These are phyloP conservation scores for Nerophis ophidion DNA, from an alignment of 2,113 vertebrate species.

Conservation along the genomic window DNA sequence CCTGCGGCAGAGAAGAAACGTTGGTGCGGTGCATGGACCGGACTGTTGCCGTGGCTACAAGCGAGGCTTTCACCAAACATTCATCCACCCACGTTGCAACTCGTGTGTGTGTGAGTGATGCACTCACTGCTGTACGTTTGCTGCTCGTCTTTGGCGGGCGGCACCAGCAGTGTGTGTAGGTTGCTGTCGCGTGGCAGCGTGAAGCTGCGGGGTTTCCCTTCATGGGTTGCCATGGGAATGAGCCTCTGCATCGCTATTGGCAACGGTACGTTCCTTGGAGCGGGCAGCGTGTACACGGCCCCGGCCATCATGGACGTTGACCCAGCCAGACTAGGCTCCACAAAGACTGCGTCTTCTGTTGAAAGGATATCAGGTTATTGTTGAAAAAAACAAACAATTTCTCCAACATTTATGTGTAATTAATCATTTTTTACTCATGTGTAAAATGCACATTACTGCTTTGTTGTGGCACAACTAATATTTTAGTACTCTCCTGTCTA, in stretches of 20 bases:
- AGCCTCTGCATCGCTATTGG: constrained; percentile 88
- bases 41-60: constrained; percentile 11
- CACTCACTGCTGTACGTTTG: constrained; percentile 50
- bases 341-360: constrained; percentile 89
- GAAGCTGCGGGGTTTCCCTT: constrained; percentile 92
- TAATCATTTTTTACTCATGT: too few species aligned
- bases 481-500: too few species aligned
- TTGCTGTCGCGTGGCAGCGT: constrained; percentile 92
- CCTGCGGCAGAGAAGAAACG: constrained; percentile 18
- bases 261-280: constrained; percentile 86
- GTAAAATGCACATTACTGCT: too few species aligned
- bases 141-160: constrained; percentile 68
- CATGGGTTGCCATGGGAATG: constrained; percentile 78
- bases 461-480: too few species aligned
- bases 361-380: background rate
- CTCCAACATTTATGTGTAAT: too few species aligned
- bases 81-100: background rate
- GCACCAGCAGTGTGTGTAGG: constrained; percentile 84
- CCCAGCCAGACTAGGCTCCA: constrained; percentile 69
- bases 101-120: background rate
- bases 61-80: constrained; percentile 10
- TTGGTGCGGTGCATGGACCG: constrained; percentile 4
- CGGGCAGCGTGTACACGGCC: constrained; percentile 89
- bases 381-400: too few species aligned
- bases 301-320: constrained; percentile 66